phyloP scores from a whole-genome alignment of 2,797 vertebrate genomes.

The Pseudomugil gertrudae region DNA sequence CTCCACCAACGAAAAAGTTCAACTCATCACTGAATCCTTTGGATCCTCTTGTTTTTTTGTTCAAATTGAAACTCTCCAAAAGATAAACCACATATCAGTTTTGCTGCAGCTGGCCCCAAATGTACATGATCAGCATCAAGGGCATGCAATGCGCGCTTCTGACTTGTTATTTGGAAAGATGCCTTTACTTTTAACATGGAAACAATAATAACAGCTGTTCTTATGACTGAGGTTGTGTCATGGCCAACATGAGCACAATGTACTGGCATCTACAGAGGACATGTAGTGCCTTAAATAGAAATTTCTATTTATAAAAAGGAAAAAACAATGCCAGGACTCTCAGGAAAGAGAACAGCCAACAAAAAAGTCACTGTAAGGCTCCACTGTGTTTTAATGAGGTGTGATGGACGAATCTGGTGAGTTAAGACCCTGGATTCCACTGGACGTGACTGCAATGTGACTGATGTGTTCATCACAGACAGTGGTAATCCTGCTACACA shows the following conservation, averaged over 20 bases:
- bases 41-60: neutral
- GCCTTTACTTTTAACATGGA: conserved; percentile 66
- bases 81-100: conserved; percentile 68
- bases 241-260: conserved; percentile 60
- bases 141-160: conserved; percentile 77
- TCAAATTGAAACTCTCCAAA: conserved; percentile 13
- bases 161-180: conserved; percentile 69
- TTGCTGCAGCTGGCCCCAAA: conserved; percentile 88
- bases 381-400: conserved; percentile 46
- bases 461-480: neutral
- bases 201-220: conserved; percentile 55
- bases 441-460: conserved; percentile 1
- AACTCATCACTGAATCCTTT: neutral
- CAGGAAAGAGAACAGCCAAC: conserved; percentile 69
- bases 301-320: conserved; percentile 12
- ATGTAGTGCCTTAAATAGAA: conserved; percentile 33
- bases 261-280: conserved; percentile 45
- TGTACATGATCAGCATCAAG: conserved; percentile 74
- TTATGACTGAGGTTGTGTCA: conserved; percentile 39
- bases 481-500: neutral
- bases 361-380: conserved; percentile 57
- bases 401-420: neutral
- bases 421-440: neutral
- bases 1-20: neutral
- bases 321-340: conserved; percentile 45